Evolutionary conservation across 2,797 vertebrate species (phyloP).

Genomic region (Sebastolobus altivelis): DNA sequence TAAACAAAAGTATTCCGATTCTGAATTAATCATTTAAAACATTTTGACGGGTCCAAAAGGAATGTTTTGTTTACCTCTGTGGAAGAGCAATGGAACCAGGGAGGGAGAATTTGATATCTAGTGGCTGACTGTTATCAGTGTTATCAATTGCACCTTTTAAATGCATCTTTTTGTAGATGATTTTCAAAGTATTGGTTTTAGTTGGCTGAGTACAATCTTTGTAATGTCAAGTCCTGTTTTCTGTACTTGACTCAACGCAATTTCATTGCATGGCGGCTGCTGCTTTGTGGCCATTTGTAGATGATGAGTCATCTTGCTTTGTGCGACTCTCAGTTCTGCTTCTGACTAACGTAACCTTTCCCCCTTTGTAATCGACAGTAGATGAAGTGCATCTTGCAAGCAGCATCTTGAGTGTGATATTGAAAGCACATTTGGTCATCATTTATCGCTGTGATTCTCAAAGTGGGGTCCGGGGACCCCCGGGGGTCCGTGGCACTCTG

Average conservation of each 20-base stretch:
- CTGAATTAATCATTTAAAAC: too few species aligned
- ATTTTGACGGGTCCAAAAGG: too few species aligned
- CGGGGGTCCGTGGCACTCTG: too few species aligned
- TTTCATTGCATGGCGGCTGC: slow-evolving; percentile 21
- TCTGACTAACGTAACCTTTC: slow-evolving; percentile 43
- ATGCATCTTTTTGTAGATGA: neutral
- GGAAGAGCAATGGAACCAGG: too few species aligned
- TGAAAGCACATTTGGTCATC: slow-evolving; percentile 36
- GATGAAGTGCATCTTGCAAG: slow-evolving; percentile 22
- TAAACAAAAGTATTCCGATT: too few species aligned
- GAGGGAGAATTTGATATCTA: too few species aligned
- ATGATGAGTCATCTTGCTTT: slow-evolving; percentile 41
- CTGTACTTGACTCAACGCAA: slow-evolving; percentile 24
- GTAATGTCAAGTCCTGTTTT: slow-evolving; percentile 20
- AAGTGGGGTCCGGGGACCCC: too few species aligned
- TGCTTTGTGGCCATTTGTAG: slow-evolving; percentile 40
- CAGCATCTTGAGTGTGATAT: slow-evolving; percentile 15
- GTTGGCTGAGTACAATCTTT: neutral
- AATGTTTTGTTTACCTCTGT: too few species aligned
- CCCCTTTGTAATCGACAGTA: slow-evolving; percentile 16
- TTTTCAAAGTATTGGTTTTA: neutral
- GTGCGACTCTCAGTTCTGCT: slow-evolving; percentile 52
- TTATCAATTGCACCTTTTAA: neutral
- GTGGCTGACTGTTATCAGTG: too few species aligned
- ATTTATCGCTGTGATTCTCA: neutral